phyloP scores from a whole-genome alignment of 1,140 invertebrate genomes.

The Cyclargus thomasi region DNA sequence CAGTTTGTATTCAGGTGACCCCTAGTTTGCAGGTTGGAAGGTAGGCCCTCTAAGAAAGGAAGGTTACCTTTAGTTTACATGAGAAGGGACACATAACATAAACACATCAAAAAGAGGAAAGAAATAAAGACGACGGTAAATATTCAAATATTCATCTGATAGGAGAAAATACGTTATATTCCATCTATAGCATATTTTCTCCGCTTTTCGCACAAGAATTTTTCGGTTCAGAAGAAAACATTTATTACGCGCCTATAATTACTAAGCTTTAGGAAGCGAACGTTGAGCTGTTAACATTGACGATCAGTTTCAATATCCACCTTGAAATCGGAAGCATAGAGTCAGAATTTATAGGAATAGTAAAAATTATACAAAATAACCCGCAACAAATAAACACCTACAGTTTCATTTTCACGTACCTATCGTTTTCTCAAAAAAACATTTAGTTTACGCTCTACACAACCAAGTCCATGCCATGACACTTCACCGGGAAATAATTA shows the following conservation, averaged over 20 bases:
- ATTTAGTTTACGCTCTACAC: not conserved
- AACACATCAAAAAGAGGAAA: slow-evolving; percentile 59
- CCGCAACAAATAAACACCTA: no score
- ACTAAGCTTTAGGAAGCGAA: slow-evolving; percentile 70
- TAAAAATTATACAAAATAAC: not conserved
- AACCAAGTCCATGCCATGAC: not conserved
- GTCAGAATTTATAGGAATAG: not conserved
- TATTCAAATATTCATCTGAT: not conserved
- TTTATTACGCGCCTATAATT: slow-evolving; percentile 73
- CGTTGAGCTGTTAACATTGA: slow-evolving; percentile 67
- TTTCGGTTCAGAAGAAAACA: slow-evolving; percentile 67
- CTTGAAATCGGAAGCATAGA: slow-evolving; percentile 28
- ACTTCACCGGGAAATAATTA: not conserved
- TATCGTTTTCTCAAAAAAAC: no score
- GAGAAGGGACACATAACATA: slow-evolving; percentile 59
- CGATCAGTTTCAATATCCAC: slow-evolving; percentile 65
- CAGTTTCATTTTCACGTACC: no score
- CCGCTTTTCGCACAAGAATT: slow-evolving; percentile 50
- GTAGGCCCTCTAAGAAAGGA: slow-evolving; percentile 47
- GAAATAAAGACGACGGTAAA: slow-evolving; percentile 20
- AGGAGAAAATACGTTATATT: not conserved
- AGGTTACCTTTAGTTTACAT: slow-evolving; percentile 47
- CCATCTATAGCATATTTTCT: slow-evolving; percentile 22
- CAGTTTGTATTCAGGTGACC: slow-evolving; percentile 54
- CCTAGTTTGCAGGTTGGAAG: slow-evolving; percentile 48